phyloP scores from a whole-genome alignment of 2,888 invertebrate genomes.

The Latrodectus elegans region DNA sequence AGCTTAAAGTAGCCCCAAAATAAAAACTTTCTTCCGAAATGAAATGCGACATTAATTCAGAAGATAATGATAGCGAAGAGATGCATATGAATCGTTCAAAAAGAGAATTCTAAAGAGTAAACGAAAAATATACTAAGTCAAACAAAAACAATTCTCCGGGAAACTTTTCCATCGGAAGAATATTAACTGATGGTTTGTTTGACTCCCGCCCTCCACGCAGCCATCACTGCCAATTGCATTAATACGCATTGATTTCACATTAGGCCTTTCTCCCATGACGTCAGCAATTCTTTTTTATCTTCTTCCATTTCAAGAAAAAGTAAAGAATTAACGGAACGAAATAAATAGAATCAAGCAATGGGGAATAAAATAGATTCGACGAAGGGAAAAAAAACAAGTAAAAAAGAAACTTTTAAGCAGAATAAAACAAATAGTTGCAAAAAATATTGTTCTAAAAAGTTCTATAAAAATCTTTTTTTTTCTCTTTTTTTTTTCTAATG shows the following conservation, averaged over 20 bases:
- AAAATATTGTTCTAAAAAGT: too few relatives aligned
- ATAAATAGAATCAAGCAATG: too few relatives aligned
- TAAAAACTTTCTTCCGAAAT: too few relatives aligned
- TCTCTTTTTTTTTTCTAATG: too few relatives aligned
- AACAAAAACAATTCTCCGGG: neutral
- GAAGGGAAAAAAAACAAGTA: too few relatives aligned
- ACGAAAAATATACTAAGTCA: neutral
- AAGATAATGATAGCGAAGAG: conserved; percentile 4
- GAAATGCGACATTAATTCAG: neutral
- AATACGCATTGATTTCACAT: conserved; percentile 62
- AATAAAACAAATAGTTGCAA: too few relatives aligned
- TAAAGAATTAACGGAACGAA: neutral
- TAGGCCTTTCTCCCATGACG: conserved; percentile 1
- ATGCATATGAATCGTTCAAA: neutral
- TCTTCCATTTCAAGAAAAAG: neutral
- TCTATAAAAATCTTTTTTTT: too few relatives aligned
- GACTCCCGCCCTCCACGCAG: neutral
- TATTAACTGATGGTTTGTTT: conserved; percentile 28
- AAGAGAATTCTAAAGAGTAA: neutral
- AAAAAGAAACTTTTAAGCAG: too few relatives aligned
- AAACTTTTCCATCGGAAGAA: neutral
- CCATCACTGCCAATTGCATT: conserved; percentile 24
- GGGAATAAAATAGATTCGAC: too few relatives aligned
- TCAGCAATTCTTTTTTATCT: neutral
- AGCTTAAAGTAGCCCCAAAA: too few relatives aligned